Percentiles rank a stretch among this genome's conserved stretches.
phyloP scores from a whole-genome alignment of 2,888 invertebrate genomes.

The Trichacis sp. region DNA sequence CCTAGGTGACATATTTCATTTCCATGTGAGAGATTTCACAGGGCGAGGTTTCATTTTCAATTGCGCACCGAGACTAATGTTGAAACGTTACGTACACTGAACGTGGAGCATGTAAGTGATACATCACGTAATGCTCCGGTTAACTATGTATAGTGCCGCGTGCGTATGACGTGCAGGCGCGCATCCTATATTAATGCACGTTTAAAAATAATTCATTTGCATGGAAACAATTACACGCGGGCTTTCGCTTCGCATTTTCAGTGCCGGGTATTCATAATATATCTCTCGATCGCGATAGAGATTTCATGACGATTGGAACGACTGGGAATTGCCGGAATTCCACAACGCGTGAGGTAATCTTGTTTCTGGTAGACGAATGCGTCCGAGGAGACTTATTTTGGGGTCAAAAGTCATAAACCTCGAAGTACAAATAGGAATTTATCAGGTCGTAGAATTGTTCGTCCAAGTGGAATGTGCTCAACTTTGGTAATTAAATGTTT shows the following conservation, averaged over 20 bases:
- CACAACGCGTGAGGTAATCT: too few relatives aligned
- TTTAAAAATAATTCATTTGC: conserved; percentile 8
- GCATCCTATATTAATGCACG: conserved; percentile 2
- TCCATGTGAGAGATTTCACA: too few relatives aligned
- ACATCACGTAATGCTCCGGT: not conserved
- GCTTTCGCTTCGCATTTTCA: not conserved
- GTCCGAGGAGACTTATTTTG: too few relatives aligned
- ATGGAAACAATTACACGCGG: not conserved
- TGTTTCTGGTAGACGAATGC: too few relatives aligned
- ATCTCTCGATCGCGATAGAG: not conserved
- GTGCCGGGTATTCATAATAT: not conserved
- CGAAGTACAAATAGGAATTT: too few relatives aligned
- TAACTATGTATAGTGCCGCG: not conserved
- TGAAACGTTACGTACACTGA: not conserved
- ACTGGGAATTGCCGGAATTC: too few relatives aligned
- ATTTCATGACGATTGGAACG: not conserved
- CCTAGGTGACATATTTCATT: too few relatives aligned
- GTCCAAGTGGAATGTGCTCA: too few relatives aligned
- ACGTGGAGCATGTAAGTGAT: not conserved
- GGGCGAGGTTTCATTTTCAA: not conserved
- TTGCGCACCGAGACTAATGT: not conserved
- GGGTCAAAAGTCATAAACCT: too few relatives aligned
- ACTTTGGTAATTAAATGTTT: too few relatives aligned
- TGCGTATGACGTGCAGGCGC: conserved; percentile 3
- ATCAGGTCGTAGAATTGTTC: too few relatives aligned